Percentiles rank a stretch among this genome's conserved stretches.
Evolutionary conservation across 2,113 vertebrate species (phyloP).

Genomic region (Eolophus roseicapilla): DNA sequence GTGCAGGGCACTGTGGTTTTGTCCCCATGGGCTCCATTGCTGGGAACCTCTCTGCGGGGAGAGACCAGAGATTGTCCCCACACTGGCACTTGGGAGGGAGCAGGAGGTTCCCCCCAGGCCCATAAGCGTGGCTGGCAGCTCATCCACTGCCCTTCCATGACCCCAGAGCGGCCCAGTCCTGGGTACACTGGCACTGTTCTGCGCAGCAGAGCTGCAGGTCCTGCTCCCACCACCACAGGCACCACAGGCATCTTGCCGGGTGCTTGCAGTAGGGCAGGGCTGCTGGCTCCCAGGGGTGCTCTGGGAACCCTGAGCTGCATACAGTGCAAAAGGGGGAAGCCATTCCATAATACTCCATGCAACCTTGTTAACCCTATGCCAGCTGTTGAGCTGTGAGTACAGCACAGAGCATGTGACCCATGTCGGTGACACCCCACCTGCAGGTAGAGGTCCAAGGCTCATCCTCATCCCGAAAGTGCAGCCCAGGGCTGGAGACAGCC

Average conservation of each 20-base stretch:
- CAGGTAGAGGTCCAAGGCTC: not conserved
- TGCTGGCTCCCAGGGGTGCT: not conserved
- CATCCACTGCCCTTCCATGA: rapidly evolving
- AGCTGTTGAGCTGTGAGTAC: not conserved
- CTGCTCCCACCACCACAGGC: rapidly evolving
- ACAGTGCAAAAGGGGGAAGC: not conserved
- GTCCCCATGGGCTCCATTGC: not conserved
- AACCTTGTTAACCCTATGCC: not conserved
- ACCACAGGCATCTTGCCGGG: not conserved
- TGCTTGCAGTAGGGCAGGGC: not conserved
- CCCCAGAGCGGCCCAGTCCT: not conserved
- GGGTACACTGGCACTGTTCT: not conserved
- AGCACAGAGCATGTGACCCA: not conserved
- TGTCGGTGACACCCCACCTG: not conserved
- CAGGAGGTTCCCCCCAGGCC: too few relatives aligned
- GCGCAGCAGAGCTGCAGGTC: not conserved
- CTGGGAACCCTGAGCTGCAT: not conserved
- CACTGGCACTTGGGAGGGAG: not conserved
- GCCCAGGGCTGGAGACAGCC: not conserved
- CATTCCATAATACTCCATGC: not conserved
- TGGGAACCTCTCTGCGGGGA: not conserved
- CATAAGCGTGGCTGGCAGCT: rapidly evolving
- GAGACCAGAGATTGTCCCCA: not conserved
- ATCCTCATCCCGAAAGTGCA: rapidly evolving
- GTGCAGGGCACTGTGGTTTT: rapidly evolving